These are phyloP conservation scores for Prunella strophiata DNA, from an alignment of 2,797 vertebrate species.

Conservation along the genomic window DNA sequence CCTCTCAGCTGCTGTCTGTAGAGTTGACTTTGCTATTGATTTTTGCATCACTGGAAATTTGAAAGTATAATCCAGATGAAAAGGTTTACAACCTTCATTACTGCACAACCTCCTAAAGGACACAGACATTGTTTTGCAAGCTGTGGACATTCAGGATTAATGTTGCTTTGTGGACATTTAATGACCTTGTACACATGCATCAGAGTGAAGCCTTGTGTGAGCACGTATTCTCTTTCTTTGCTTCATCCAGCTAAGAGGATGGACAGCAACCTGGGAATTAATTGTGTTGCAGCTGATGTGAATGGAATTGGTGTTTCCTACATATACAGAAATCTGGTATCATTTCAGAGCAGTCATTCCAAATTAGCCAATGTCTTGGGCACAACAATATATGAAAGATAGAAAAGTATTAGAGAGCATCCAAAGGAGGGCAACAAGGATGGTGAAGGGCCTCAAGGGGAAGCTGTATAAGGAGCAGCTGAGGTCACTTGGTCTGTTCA, in stretches of 20 bases:
- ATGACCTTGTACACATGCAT: not conserved
- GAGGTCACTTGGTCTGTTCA: not conserved
- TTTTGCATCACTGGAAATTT: not conserved
- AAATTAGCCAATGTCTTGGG: not conserved
- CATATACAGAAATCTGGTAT: not conserved
- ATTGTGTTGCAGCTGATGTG: not conserved
- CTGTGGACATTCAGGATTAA: not conserved
- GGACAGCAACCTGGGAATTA: not conserved
- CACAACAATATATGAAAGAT: not conserved
- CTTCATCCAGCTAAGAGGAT: not conserved
- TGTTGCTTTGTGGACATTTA: not conserved
- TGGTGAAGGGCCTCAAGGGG: not conserved
- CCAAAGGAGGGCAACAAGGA: not conserved
- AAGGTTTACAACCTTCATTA: not conserved
- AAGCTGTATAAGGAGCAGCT: not conserved
- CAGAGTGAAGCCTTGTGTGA: not conserved
- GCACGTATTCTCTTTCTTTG: not conserved
- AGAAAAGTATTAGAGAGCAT: no score
- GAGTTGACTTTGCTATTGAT: not conserved
- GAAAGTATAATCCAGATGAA: not conserved
- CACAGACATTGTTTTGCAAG: not conserved
- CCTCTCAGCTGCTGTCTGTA: not conserved
- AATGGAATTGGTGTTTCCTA: not conserved
- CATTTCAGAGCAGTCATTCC: rapidly evolving
- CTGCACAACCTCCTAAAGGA: not conserved